Percentiles rank a stretch among this genome's conserved stretches.
Conservation (phyloP, 2,113 vertebrate genomes). For the Istiophorus platypterus region DNA sequence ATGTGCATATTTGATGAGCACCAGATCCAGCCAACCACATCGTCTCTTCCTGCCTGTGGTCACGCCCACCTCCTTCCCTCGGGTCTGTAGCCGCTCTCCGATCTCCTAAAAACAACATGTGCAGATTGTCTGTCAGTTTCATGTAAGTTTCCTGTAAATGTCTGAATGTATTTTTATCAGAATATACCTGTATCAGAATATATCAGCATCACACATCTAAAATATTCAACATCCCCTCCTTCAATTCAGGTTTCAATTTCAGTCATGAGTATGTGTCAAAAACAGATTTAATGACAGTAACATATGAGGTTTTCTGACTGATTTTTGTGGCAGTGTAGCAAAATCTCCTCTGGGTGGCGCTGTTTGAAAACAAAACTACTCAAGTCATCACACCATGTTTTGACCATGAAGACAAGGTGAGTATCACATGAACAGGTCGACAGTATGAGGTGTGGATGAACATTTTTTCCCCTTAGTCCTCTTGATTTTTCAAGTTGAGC, state of each 20-base stretch:
- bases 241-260: not conserved
- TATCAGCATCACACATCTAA: not conserved
- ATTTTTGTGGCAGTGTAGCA: not conserved
- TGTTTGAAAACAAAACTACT: slow-evolving; percentile 15
- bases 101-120: slow-evolving; percentile 82
- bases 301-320: not conserved
- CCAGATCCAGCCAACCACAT: slow-evolving; percentile 97
- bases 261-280: not conserved
- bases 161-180: no score
- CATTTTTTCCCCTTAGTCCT: no score
- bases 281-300: not conserved
- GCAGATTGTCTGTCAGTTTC: not conserved
- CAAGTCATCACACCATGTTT: not conserved
- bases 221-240: not conserved
- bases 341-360: slow-evolving; percentile 38
- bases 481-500: no score
- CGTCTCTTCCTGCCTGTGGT: slow-evolving; percentile 96
- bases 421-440: not conserved
- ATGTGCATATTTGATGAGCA: slow-evolving; percentile 95
- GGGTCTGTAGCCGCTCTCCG: slow-evolving; percentile 91
- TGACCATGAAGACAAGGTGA: not conserved
- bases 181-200: no score
- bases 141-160: not conserved
- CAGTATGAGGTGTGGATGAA: not conserved
- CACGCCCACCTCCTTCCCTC: slow-evolving; percentile 95